These are phyloP conservation scores for Xiphophorus hellerii DNA, from an alignment of 2,113 vertebrate genomes.

Conservation along the genomic window DNA sequence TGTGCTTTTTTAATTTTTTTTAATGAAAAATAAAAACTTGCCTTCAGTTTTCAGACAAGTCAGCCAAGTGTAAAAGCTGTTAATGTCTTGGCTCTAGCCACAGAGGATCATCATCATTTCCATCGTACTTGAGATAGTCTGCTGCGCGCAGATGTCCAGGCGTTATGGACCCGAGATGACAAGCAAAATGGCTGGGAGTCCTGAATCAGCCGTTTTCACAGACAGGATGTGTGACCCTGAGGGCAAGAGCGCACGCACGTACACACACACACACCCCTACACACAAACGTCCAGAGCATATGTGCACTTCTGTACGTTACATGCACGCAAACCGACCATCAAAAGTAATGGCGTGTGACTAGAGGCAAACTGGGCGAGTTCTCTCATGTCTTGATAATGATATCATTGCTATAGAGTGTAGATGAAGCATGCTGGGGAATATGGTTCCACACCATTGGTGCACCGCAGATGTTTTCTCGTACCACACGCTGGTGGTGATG, in stretches of 20 bases:
- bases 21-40: conserved; percentile 2
- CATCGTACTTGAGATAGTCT: conserved; percentile 13
- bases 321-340: conserved; percentile 30
- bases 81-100: conserved; percentile 42
- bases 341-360: conserved; percentile 70
- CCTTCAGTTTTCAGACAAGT: conserved; percentile 38
- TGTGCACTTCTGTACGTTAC: neutral
- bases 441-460: conserved; percentile 53
- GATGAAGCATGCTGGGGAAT: conserved; percentile 55
- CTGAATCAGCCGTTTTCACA: conserved; percentile 60
- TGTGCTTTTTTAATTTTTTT: neutral
- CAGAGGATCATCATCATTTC: conserved; percentile 33
- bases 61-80: conserved; percentile 40
- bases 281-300: neutral
- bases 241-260: conserved; percentile 29
- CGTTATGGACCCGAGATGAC: conserved; percentile 39
- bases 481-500: conserved; percentile 33
- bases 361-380: conserved; percentile 42
- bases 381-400: conserved; percentile 56
- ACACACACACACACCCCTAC: conserved; percentile 19
- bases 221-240: conserved; percentile 55
- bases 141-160: conserved; percentile 52
- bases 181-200: conserved; percentile 30
- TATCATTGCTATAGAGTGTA: conserved; percentile 54
- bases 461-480: conserved; percentile 27